Base-by-base conservation (phyloP, 2,888 invertebrate genomes). In the Dilophus febrilis region DNA sequence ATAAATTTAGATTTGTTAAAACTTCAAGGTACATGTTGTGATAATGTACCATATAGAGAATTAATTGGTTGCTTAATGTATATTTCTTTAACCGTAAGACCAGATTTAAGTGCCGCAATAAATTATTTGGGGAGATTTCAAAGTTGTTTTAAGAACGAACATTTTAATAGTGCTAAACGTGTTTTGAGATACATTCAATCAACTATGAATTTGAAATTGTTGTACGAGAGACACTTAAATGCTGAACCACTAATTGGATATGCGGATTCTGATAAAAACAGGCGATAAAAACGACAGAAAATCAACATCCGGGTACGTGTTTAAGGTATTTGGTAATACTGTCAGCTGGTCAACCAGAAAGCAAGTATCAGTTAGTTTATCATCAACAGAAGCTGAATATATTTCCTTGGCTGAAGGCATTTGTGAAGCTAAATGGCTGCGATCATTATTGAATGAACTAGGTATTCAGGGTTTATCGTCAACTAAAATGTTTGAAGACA, bases 361-460 rank as follows among this genome's bases (percentile, higher is more conserved):
- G 32, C 45, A 41, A 33, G 19, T 18, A 12, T 44, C 40, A 17
- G 46, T 50, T 7, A 36, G 49, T 18, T 41, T 47, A 29, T 49
- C 46, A 13, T 42, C 42, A 13, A 28, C 30, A n/a, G 41, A 41
- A 33, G 41, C 49, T 7, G 40, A 40, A 14, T 37, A 32, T 31
- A 40, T 49, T 18, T 44, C 48, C 22, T 32, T 49, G 13, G 41
- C 47, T 11, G 49, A 48, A 42, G 49, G 51, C 22, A 42, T 42
- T 30, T 46, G 47, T 36, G 50, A 52, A 44, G 45, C 42, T n/a
- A 18, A 44, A 2, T 49, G 49, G 48, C 27, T 53, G 13, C 35
- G n/a, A n/a, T 10, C 8, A 10, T 28, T 28, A 28, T 28, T 28
- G 28, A 11, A 28, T 10, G 28, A 28, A 28, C 8, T 28, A 11